Evolutionary conservation across 2,888 invertebrate genomes (phyloP).

Genomic region (Chloroclysta siterata): DNA sequence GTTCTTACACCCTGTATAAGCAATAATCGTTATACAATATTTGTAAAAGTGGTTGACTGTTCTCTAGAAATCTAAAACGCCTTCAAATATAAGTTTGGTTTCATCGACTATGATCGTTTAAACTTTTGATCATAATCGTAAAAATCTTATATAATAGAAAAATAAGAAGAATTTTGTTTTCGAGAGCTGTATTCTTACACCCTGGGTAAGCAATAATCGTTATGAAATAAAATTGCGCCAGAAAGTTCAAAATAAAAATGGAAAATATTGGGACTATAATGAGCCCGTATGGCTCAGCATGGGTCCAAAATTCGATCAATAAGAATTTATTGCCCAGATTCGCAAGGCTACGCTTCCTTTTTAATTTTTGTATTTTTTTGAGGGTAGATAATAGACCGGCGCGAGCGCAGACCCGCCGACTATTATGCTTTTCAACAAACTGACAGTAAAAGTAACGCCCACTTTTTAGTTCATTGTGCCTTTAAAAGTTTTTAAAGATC

Average conservation of each 20-base stretch:
- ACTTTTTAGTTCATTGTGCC: conserved; percentile 79
- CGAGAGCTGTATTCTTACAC: background rate
- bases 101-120: too few species aligned
- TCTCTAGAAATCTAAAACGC: too few species aligned
- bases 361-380: conserved; percentile 63
- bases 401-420: conserved; percentile 67
- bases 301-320: conserved; percentile 83
- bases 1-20: too few species aligned
- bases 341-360: conserved; percentile 78
- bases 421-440: conserved; percentile 71
- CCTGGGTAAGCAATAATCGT: conserved; percentile 36
- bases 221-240: conserved; percentile 44
- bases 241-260: conserved; percentile 52
- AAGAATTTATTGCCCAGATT: conserved; percentile 83
- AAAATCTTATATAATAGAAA: background rate
- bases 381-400: conserved; percentile 69
- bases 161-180: background rate
- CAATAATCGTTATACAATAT: too few species aligned
- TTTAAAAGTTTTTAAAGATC: conserved; percentile 82
- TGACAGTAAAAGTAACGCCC: conserved; percentile 82
- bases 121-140: too few species aligned
- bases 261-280: conserved; percentile 77
- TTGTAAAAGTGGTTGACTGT: too few species aligned
- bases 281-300: conserved; percentile 83
- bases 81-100: too few species aligned